A percentile compares a stretch with the other conserved stretches of the same genome.
These are phyloP conservation scores for Ariolimax columbianus DNA, from an alignment of 2,888 invertebrate species.

Conservation along the genomic window DNA sequence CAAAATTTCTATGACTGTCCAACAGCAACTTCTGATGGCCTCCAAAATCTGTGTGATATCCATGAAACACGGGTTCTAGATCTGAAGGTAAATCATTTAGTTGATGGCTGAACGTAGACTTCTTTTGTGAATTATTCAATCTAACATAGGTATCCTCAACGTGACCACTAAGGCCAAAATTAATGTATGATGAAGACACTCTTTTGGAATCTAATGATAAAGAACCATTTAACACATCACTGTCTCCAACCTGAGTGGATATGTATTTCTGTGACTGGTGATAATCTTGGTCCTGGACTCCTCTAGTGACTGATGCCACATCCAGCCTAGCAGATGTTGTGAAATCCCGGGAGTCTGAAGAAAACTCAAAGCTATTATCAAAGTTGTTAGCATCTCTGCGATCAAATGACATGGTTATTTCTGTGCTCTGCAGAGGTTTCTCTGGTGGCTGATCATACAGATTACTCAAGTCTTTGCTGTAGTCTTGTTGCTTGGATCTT, in stretches of 20 bases:
- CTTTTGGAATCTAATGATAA: constrained; percentile 22
- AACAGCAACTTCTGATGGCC: constrained; percentile 30
- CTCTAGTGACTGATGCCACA: constrained; percentile 15
- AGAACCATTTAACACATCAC: background rate
- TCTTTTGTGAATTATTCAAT: constrained; percentile 28
- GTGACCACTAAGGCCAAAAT: constrained; percentile 2
- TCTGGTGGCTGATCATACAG: constrained; percentile 24
- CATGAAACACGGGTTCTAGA: constrained; percentile 43
- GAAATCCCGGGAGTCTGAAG: constrained; percentile 41
- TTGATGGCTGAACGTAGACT: constrained; percentile 12
- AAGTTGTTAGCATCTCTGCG: constrained; percentile 31
- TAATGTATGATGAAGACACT: constrained; percentile 23
- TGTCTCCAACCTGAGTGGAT: constrained; percentile 2
- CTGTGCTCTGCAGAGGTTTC: constrained; percentile 13
- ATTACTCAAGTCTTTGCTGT: constrained; percentile 30
- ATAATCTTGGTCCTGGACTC: constrained; percentile 8
- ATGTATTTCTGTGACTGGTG: constrained; percentile 33
- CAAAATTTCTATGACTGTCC: constrained; percentile 22
- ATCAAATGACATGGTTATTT: constrained; percentile 32
- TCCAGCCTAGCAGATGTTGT: constrained; percentile 12
- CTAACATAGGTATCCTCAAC: constrained; percentile 15
- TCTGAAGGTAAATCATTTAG: constrained; percentile 36
- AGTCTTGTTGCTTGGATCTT: constrained; percentile 35
- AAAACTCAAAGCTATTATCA: constrained; percentile 42
- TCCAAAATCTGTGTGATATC: constrained; percentile 29